Percentiles rank a stretch among this genome's conserved stretches.
These are phyloP conservation scores for Pristionchus exspectatus DNA, from an alignment of 2,888 invertebrate genomes.

Conservation along the genomic window DNA sequence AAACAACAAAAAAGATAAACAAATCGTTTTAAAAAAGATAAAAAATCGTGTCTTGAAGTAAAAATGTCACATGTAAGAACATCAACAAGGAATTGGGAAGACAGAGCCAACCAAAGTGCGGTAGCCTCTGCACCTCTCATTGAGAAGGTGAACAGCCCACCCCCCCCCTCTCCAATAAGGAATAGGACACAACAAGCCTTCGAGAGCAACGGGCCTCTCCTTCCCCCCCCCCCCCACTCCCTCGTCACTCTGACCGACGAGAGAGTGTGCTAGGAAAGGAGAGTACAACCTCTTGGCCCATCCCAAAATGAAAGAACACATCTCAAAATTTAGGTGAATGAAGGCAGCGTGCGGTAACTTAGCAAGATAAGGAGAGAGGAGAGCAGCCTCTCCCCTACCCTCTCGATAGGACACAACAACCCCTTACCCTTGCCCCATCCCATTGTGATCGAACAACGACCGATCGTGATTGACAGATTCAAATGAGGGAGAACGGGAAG, in stretches of 20 bases:
- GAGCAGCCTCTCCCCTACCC: not conserved
- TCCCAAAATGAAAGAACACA: not conserved
- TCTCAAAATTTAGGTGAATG: not conserved
- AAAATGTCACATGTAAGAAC: no score
- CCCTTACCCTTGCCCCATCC: not conserved
- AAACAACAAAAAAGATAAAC: no score
- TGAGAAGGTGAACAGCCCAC: no score
- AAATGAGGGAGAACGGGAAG: not conserved
- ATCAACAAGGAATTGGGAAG: no score
- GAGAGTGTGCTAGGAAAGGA: not conserved
- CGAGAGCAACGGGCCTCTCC: no score
- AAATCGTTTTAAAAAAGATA: no score
- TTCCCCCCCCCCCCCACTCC: no score
- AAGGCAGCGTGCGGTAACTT: not conserved
- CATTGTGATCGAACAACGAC: constrained; percentile 41
- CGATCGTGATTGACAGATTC: constrained; percentile 49
- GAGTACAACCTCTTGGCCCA: not conserved
- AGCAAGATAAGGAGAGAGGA: not conserved
- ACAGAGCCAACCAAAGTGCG: no score
- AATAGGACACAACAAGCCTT: no score
- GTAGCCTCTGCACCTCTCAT: no score
- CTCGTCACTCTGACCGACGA: not conserved
- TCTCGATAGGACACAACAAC: constrained; percentile 14
- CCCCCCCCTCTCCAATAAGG: no score
- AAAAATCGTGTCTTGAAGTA: no score